phyloP scores from a whole-genome alignment of 2,888 invertebrate species.

The Clepsis dumicolana region DNA sequence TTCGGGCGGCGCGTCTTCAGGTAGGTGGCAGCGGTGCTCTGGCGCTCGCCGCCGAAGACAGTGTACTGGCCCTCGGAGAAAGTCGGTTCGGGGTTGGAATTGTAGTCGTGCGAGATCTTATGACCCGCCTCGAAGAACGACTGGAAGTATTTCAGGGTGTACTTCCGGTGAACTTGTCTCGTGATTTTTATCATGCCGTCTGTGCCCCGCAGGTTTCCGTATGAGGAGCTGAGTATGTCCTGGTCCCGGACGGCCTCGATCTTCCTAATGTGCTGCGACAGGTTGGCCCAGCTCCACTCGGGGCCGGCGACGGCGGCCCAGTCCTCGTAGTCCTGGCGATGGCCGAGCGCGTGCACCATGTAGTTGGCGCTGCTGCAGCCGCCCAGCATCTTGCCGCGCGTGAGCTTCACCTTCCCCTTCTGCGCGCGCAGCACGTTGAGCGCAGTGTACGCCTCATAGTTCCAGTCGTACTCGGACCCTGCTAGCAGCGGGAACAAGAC shows the following conservation, averaged over 20 bases:
- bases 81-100: background rate
- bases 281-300: slow-evolving; percentile 21
- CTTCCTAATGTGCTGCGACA: slow-evolving; percentile 14
- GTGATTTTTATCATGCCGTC: slow-evolving; percentile 10
- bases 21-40: slow-evolving; percentile 26
- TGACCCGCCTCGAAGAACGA: slow-evolving; percentile 13
- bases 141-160: slow-evolving; percentile 21
- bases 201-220: background rate
- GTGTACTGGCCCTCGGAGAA: slow-evolving; percentile 21
- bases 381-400: slow-evolving; percentile 38
- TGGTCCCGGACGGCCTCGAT: slow-evolving; percentile 10
- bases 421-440: slow-evolving; percentile 16
- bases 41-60: background rate
- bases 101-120: slow-evolving; percentile 21
- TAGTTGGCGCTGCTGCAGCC: slow-evolving; percentile 32
- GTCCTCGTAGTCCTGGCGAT: slow-evolving; percentile 18
- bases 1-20: slow-evolving; percentile 16
- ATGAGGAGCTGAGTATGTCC: background rate
- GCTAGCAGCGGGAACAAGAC: slow-evolving; percentile 17
- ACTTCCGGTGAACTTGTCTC: slow-evolving; percentile 10
- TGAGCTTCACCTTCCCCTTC: slow-evolving; percentile 17
- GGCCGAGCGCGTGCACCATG: slow-evolving; percentile 31
- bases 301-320: background rate
- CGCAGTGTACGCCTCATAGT: slow-evolving; percentile 7
- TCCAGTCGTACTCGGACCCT: slow-evolving; percentile 21